Evolutionary conservation across 2,113 vertebrate genomes (phyloP).

Genomic region (Tupaia tana): DNA sequence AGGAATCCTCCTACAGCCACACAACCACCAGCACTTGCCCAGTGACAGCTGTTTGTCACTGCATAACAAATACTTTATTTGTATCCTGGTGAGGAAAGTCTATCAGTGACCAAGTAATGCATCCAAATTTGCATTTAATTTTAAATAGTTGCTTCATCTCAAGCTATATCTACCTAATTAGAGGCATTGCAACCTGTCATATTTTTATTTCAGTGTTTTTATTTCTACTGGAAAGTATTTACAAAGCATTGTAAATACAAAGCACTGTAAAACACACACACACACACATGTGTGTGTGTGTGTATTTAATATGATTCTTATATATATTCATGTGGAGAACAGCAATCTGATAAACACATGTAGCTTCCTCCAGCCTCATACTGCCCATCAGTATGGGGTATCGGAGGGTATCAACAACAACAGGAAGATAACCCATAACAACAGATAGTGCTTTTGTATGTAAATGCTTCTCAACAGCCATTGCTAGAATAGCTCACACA

Average conservation of each 20-base stretch:
- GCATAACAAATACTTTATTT: background rate
- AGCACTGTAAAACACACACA: no score
- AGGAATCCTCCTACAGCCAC: background rate
- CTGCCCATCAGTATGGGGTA: no score
- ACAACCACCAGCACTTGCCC: background rate
- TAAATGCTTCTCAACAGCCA: no score
- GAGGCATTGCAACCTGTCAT: background rate
- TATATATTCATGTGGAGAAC: no score
- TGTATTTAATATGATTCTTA: no score
- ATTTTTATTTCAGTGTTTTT: constrained; percentile 34
- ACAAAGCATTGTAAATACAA: background rate
- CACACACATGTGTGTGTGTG: no score
- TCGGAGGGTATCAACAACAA: no score
- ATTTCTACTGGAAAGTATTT: constrained; percentile 4
- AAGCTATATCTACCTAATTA: background rate
- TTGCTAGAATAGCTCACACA: no score
- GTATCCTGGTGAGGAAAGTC: background rate
- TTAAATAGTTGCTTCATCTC: background rate
- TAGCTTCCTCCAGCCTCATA: no score
- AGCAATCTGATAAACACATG: no score
- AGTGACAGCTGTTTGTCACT: background rate
- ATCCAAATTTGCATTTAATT: background rate
- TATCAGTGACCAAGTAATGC: background rate
- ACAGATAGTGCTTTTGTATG: no score
- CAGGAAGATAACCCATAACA: no score